Base-by-base conservation (phyloP, 1,140 invertebrate genomes). In the Procambarus clarkii region DNA sequence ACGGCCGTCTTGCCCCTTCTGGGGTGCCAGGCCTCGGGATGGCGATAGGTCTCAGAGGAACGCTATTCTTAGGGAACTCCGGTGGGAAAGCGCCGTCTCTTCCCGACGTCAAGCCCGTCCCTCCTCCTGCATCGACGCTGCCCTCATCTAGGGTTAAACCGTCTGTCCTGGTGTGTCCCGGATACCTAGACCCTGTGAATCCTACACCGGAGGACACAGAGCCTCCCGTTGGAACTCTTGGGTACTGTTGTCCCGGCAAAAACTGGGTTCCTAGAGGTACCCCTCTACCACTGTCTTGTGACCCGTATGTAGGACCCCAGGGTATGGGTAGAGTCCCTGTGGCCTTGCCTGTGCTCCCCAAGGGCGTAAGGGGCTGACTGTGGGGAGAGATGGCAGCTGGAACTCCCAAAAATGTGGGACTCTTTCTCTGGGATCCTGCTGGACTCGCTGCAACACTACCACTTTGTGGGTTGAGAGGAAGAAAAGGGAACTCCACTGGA, bases 331-430 rank as follows among this genome's bases (percentile, higher is more conserved):
- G 54, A 76, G 69, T 34, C 11, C 69, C 50, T n/a, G 82, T 24
- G 45, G 50, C n/a, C 24, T 71, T 82, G 45, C 15, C 15, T n/a
- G 82, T 45, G 13, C 46, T 78, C n/a, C 83, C 64, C 24, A 85
- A 46, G 3, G 88, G 88, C 15, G 88, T 91, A 24, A 91, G 45
- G 24, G 88, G 82, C 45, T 91, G 88, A 13, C 50, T 34, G 34
- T 48, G 88, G n/a, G 82, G 44, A 15, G 79, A 24, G 21, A 87
- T 46, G 77, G 86, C 82, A 50, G 88, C 18, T 1, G 84, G n/a
- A 21, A 84, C 44, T 18, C 88, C 76, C 9, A 77, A 81, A 48
- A 81, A 86, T 13, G 92, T n/a, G 2, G 81, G 71, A 34, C 76
- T 80, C 18, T 71, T 86, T 21, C 83, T 81, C 46, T 81, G 18